These are phyloP conservation scores for Tipula confusa DNA, from an alignment of 2,888 invertebrate genomes.

Conservation along the genomic window DNA sequence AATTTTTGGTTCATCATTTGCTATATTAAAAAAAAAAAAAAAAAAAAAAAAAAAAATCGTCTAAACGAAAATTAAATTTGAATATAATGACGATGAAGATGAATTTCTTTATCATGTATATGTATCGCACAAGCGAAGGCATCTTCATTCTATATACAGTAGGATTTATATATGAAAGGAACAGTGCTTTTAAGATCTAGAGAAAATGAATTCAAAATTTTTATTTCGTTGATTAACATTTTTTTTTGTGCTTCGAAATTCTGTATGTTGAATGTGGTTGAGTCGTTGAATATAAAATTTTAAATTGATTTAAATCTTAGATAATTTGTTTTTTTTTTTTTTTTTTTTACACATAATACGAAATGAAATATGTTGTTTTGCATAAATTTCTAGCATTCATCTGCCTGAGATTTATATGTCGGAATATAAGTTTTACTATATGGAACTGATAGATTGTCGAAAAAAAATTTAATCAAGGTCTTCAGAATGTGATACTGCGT, in stretches of 20 bases:
- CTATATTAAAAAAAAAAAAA: background rate
- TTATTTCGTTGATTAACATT: background rate
- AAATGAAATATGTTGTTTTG: background rate
- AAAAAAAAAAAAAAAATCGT: too few species aligned
- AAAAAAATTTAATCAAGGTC: background rate
- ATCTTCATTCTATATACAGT: too few species aligned
- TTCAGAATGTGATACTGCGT: background rate
- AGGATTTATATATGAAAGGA: background rate
- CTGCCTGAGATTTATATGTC: too few species aligned
- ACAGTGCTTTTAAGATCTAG: background rate
- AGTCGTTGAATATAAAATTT: background rate
- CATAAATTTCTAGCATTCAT: background rate
- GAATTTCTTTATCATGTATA: background rate
- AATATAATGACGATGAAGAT: background rate
- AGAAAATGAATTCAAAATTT: background rate
- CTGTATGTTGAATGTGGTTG: background rate
- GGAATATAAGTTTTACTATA: background rate
- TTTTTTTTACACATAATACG: too few species aligned
- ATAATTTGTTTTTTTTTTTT: background rate
- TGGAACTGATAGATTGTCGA: background rate
- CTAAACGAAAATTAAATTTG: background rate
- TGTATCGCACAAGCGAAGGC: background rate
- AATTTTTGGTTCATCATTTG: background rate
- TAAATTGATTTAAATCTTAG: slow-evolving; percentile 3
- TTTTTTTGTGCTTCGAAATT: too few species aligned